Conservation (phyloP, 92 coral and sea anemone genomes). For the Umimayanthus kanabou region DNA sequence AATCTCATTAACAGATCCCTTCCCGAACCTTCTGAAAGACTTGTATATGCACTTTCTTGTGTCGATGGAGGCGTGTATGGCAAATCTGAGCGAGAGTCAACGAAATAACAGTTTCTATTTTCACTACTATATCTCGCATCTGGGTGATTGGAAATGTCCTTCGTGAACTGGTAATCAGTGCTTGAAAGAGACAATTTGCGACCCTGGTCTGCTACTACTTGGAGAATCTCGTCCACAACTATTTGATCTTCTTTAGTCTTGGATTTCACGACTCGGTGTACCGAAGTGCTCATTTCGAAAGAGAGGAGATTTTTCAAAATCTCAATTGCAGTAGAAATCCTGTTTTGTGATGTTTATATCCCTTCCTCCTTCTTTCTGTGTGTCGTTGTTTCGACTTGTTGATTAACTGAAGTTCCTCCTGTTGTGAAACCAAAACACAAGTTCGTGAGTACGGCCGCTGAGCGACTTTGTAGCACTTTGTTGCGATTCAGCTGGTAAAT, state of each 20-base stretch:
- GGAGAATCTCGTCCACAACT: conserved; percentile 74
- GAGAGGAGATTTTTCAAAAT: not conserved
- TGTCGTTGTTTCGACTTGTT: not conserved
- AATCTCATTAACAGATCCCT: conserved; percentile 39
- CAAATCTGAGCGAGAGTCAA: conserved; percentile 62
- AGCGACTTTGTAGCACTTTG: not conserved
- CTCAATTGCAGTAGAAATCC: not conserved
- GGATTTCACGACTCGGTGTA: conserved; percentile 38
- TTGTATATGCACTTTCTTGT: conserved; percentile 51
- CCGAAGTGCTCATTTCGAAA: conserved; percentile 25
- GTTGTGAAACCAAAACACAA: not conserved
- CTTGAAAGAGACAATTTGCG: conserved; percentile 68
- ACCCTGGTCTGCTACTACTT: conserved; percentile 85
- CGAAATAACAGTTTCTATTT: conserved; percentile 45
- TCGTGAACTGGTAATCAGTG: conserved; percentile 81
- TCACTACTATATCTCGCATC: conserved; percentile 58
- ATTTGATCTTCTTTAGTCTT: conserved; percentile 67
- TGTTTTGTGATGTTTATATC: not conserved
- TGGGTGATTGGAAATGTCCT: conserved; percentile 53
- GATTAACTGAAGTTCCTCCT: not conserved
- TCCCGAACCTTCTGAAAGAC: conserved; percentile 53
- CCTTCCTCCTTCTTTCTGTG: not conserved
- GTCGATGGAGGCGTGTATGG: conserved; percentile 72
- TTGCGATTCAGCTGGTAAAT: not conserved
- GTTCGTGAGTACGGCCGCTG: not conserved